Base-by-base conservation (phyloP, 2,888 invertebrate genomes). In the Tortrix viridana region DNA sequence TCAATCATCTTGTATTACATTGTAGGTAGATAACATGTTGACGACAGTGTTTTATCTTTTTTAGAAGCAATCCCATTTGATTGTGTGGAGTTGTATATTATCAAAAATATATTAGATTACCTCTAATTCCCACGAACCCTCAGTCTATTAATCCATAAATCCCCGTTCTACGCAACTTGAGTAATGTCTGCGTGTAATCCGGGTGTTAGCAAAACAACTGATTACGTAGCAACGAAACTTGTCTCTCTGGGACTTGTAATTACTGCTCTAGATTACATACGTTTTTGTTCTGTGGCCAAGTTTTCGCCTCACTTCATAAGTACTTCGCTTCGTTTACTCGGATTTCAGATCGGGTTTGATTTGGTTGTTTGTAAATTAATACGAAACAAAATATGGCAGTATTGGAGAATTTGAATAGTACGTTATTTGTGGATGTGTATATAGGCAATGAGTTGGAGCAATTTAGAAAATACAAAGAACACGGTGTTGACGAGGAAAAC, bases 151-250 rank as follows among this genome's bases (percentile, higher is more conserved):
- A 16, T 18, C 52, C 38, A 41, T 20, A 53, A 53, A 53, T 49
- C 49, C 22, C 12, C 37, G 5, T 53, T 38, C 37, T 38, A 20
- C 20, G 19, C 7, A n/a, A 12, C 37, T 5, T n/a, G 38, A 22
- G 22, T 22, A 7, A 20, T 22, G 18, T 26, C 18, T 18, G 38
- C 18, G 19, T 14, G 32, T 20, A 18, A 38, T 38, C 47, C 14
- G 47, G 20, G 50, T 19, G n/a, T 14, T 20, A 22, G n/a, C 53
- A 41, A 41, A 41, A 53, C 53, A 53, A 53, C 16, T 19, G 49
- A 50, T 18, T 32, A 32, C 41, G 20, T n/a, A 26, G 26, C 16
- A n/a, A 12, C 37, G 32, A n/a, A 50, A 37, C 50, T 50, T 50
- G 37, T 9, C 44, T 44, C 18, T 19, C 44, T 16, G 41, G 41